Conservation (phyloP, 37 sponge, comb jelly and placozoan genomes). For the Bolinopsis microptera region DNA sequence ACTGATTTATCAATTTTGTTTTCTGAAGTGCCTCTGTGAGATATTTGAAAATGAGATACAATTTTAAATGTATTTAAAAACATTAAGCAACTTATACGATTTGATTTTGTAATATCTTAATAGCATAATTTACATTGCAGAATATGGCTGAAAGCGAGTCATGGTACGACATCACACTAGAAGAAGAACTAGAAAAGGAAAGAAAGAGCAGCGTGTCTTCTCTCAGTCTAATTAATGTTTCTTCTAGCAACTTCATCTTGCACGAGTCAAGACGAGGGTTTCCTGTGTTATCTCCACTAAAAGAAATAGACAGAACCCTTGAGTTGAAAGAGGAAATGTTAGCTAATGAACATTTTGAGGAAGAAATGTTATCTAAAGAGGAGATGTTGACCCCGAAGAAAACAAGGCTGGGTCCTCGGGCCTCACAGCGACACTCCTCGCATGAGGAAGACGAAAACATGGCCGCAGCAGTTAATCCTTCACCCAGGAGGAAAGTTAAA, state of each 20-base stretch:
- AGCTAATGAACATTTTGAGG: too few species aligned
- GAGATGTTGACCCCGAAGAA: not conserved
- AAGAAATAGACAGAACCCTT: conserved; percentile 11
- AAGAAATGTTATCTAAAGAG: not conserved
- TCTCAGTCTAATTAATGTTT: not conserved
- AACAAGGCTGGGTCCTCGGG: not conserved
- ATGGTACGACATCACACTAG: conserved; percentile 50
- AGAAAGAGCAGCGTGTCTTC: not conserved
- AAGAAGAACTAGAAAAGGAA: conserved; percentile 15
- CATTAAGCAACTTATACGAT: too few species aligned
- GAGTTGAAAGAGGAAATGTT: not conserved
- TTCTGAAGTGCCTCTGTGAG: too few species aligned
- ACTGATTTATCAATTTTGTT: too few species aligned
- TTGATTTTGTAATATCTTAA: too few species aligned
- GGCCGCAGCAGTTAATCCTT: not conserved
- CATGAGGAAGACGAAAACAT: not conserved
- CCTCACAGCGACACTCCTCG: not conserved
- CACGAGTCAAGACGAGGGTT: not conserved
- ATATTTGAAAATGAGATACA: too few species aligned
- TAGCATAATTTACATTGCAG: too few species aligned
- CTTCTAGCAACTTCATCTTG: not conserved
- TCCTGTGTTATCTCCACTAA: conserved; percentile 16
- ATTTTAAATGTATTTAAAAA: too few species aligned
- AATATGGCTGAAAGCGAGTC: not conserved
- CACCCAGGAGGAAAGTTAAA: not conserved